phyloP scores from a whole-genome alignment of 2,888 invertebrate species.

The Drosophila austrosaltans region DNA sequence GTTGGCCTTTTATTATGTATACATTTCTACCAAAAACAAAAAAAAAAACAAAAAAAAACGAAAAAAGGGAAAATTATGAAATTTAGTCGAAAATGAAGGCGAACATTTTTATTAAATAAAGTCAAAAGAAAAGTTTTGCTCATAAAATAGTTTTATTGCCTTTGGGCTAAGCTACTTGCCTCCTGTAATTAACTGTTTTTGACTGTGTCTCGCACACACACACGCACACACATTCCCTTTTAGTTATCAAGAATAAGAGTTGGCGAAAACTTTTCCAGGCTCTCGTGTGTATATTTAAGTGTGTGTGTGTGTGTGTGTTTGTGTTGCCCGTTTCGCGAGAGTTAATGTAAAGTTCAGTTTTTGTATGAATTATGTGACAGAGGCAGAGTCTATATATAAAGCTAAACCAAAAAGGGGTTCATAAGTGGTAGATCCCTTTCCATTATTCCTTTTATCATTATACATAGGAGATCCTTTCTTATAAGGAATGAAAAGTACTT shows the following conservation, averaged over 20 bases:
- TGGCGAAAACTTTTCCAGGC: constrained; percentile 33
- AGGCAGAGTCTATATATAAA: neutral
- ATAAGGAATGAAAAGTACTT: too few species aligned
- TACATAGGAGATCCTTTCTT: too few species aligned
- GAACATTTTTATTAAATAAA: constrained; percentile 68
- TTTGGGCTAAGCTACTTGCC: constrained; percentile 60
- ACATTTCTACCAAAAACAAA: too few species aligned
- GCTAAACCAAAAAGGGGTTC: too few species aligned
- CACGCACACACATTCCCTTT: neutral
- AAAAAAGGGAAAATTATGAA: constrained; percentile 21
- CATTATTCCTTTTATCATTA: too few species aligned
- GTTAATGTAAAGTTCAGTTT: constrained; percentile 55
- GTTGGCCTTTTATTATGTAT: constrained; percentile 35
- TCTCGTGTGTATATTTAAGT: constrained; percentile 39
- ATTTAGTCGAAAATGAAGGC: constrained; percentile 51
- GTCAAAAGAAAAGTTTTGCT: constrained; percentile 56
- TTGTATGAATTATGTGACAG: constrained; percentile 56
- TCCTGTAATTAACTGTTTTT: constrained; percentile 71
- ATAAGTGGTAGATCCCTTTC: too few species aligned
- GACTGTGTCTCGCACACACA: neutral
- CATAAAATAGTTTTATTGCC: constrained; percentile 75
- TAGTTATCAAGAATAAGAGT: constrained; percentile 8
- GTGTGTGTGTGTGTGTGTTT: constrained; percentile 53
- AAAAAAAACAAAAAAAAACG: too few species aligned
- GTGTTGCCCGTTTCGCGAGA: constrained; percentile 38